Percentiles rank a stretch among this genome's conserved stretches.
Evolutionary conservation across 2,113 vertebrate species (phyloP).

Genomic region (Jacana jacana): DNA sequence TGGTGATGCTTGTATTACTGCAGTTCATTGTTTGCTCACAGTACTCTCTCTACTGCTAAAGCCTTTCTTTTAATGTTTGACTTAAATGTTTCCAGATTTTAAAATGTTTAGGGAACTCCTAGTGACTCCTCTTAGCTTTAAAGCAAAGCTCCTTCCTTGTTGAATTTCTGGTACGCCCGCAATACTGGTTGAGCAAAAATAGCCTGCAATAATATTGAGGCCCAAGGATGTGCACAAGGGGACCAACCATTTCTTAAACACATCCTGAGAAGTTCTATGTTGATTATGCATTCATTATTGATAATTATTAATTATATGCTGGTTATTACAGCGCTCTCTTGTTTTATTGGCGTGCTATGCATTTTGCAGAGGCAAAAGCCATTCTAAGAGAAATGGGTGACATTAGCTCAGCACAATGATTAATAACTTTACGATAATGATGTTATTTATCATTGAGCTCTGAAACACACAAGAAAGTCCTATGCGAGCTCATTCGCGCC

Average conservation of each 20-base stretch:
- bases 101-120: neutral
- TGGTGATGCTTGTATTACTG: neutral
- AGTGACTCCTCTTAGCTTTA: neutral
- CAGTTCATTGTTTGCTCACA: neutral
- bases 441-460: neutral
- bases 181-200: neutral
- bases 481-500: fast-evolving
- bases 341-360: neutral
- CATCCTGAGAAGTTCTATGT: neutral
- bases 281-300: conserved; percentile 31
- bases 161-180: neutral
- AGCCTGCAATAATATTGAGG: neutral
- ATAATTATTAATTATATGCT: conserved; percentile 42
- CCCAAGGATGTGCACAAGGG: neutral
- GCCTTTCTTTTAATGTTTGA: neutral
- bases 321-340: neutral
- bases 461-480: neutral
- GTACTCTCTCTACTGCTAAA: neutral
- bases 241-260: neutral
- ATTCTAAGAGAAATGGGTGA: conserved; percentile 11
- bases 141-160: neutral
- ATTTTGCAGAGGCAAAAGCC: neutral
- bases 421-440: conserved; percentile 7
- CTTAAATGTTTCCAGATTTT: neutral
- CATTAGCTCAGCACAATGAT: neutral